Evolutionary conservation across 2,113 vertebrate species (phyloP), one percentile per base, ranked within the genome.

Genomic region (Daphoenositta chrysoptera): DNA sequence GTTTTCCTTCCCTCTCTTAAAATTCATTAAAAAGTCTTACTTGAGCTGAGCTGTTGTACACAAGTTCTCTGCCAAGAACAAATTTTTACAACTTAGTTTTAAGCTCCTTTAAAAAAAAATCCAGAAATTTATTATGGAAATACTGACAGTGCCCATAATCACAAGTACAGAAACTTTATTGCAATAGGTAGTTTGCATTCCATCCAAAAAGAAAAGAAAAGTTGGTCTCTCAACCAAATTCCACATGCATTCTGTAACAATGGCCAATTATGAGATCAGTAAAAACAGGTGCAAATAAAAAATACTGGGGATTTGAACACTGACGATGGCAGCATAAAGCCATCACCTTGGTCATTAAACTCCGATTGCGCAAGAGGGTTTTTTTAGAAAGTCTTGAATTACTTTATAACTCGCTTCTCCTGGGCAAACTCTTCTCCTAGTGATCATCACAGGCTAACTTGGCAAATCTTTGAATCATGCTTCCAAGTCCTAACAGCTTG

Each of bases 91-190:
- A 92, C 84, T 93, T 65, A 95, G 91, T 97, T 97, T 93, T 96
- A 97, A 98, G 95, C 83, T 85, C 80, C 75, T 93, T 94, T 19
- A 13, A 79, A 93, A 91, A 76, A 89, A 88, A 69, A 64, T 18
- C 20, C 89, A 97, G 71, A 78, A 85, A 96, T 97, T 96, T 96
- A 98, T 95, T 97, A 95, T 96, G 97, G 97, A 98, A 98, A 98
- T 50, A 97, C 47, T 97, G 95, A 97, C 96, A 95, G 81, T 86
- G 83, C 51, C 77, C 95, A 92, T 89, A 94, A 92, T 94, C 80
- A 87, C 88, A 93, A 93, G 79, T 65, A 47, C 93, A 94, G 90
- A 96, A 96, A 84, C n/a, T 78, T 81, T 96, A 94, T 40, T 97
- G 86, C 39, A 54, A 95, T 92, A 96, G 83, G 87, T 93, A 96